These are phyloP conservation scores for Glandiceps talaboti DNA, from an alignment of 53 echinoderm and acorn worm species.

Conservation along the genomic window DNA sequence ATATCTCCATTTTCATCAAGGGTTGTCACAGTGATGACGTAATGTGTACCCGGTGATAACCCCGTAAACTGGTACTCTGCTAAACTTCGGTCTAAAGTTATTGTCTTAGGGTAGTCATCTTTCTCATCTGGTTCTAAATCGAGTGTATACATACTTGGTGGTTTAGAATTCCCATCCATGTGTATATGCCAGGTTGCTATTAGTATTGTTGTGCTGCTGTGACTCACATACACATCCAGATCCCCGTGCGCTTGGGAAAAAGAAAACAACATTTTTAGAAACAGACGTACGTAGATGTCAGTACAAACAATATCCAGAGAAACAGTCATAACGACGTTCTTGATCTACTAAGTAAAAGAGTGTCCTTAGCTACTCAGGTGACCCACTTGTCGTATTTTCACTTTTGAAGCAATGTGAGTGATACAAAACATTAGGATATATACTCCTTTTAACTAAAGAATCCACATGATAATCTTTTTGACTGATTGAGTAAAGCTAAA, in stretches of 20 bases:
- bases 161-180: background rate
- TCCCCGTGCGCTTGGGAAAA: background rate
- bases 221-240: background rate
- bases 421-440: too few species aligned
- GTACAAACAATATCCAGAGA: background rate
- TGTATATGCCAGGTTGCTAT: background rate
- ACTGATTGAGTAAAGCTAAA: too few species aligned
- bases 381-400: too few species aligned
- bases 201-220: background rate
- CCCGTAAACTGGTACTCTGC: background rate
- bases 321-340: too few species aligned
- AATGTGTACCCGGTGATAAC: background rate
- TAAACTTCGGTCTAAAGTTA: background rate
- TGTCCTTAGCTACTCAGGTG: too few species aligned
- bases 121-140: background rate
- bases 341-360: too few species aligned
- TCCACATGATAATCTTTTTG: too few species aligned
- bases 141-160: background rate
- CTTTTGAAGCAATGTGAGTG: too few species aligned
- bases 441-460: too few species aligned
- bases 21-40: background rate
- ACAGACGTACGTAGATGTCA: too few species aligned
- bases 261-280: too few species aligned
- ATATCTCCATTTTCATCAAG: background rate
- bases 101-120: background rate